Evolutionary conservation across 2,113 vertebrate species (phyloP).

Genomic region (Cynoglossus semilaevis): DNA sequence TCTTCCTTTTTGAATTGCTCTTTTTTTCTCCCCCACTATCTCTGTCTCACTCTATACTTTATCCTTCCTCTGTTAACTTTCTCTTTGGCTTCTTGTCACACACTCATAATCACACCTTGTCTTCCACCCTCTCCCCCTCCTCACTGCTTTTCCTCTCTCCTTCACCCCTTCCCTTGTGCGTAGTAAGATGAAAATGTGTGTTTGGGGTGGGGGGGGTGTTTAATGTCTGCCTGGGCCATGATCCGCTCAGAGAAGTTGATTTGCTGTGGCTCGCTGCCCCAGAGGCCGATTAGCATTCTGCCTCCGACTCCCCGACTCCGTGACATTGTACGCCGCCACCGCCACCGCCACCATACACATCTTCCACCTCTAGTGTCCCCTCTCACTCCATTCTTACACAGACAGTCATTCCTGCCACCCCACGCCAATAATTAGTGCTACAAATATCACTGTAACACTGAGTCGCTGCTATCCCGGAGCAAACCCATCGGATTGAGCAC

Average conservation of each 20-base stretch:
- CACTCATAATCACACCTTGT: conserved; percentile 31
- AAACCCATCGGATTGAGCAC: conserved; percentile 39
- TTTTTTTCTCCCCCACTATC: neutral
- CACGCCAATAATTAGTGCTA: conserved; percentile 49
- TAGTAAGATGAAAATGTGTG: conserved; percentile 65
- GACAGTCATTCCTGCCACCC: conserved; percentile 38
- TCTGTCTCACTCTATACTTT: conserved; percentile 4
- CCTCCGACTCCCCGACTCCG: conserved; percentile 55
- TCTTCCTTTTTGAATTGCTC: conserved; percentile 14
- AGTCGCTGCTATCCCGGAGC: conserved; percentile 47
- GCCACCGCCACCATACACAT: conserved; percentile 8
- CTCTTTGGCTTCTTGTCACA: conserved; percentile 28
- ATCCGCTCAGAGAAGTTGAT: conserved; percentile 70
- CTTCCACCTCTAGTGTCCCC: conserved; percentile 23
- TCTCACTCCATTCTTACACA: conserved; percentile 33
- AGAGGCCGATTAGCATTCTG: conserved; percentile 67
- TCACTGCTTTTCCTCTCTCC: conserved; percentile 2
- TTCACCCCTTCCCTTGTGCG: conserved; percentile 41
- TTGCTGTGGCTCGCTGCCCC: conserved; percentile 62
- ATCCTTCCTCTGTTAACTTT: conserved; percentile 11
- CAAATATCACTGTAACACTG: conserved; percentile 50
- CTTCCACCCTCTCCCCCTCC: conserved; percentile 9
- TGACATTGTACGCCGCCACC: conserved; percentile 43
- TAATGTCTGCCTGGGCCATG: conserved; percentile 66
- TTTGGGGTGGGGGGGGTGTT: conserved; percentile 49